phyloP scores from a whole-genome alignment of 2,888 invertebrate species.

The Pharmacophagus antenor region DNA sequence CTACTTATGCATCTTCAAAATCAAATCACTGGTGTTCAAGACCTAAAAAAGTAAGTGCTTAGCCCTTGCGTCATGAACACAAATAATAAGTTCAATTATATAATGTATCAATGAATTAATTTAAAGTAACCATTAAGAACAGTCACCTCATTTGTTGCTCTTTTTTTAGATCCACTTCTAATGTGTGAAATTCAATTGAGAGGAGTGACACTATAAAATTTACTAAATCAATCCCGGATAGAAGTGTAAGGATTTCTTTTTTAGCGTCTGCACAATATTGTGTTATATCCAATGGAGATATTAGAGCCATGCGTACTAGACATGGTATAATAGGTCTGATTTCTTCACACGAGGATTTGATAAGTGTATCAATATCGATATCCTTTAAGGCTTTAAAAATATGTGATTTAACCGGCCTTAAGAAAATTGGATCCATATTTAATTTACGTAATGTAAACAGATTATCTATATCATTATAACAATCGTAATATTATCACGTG shows the following conservation, averaged over 20 bases:
- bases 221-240: conserved; percentile 95
- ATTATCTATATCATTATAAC: neutral
- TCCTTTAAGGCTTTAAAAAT: conserved; percentile 91
- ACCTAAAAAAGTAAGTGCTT: too few relatives aligned
- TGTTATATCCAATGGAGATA: conserved; percentile 92
- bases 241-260: conserved; percentile 92
- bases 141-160: conserved; percentile 91
- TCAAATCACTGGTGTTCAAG: too few relatives aligned
- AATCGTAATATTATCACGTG: neutral
- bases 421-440: conserved; percentile 58
- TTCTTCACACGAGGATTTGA: conserved; percentile 87
- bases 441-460: neutral
- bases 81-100: too few relatives aligned
- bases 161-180: conserved; percentile 95
- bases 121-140: too few relatives aligned
- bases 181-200: conserved; percentile 95
- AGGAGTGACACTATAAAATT: conserved; percentile 96
- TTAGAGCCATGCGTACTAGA: conserved; percentile 94
- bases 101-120: too few relatives aligned
- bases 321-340: conserved; percentile 95
- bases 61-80: too few relatives aligned
- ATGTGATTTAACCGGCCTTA: conserved; percentile 83
- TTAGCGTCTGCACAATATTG: conserved; percentile 90
- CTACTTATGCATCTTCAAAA: too few relatives aligned
- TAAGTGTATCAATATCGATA: conserved; percentile 87